A percentile compares a stretch with the other conserved stretches of the same genome.
Evolutionary conservation across 2,797 vertebrate genomes (phyloP).

Genomic region (Epinephelus coioides): DNA sequence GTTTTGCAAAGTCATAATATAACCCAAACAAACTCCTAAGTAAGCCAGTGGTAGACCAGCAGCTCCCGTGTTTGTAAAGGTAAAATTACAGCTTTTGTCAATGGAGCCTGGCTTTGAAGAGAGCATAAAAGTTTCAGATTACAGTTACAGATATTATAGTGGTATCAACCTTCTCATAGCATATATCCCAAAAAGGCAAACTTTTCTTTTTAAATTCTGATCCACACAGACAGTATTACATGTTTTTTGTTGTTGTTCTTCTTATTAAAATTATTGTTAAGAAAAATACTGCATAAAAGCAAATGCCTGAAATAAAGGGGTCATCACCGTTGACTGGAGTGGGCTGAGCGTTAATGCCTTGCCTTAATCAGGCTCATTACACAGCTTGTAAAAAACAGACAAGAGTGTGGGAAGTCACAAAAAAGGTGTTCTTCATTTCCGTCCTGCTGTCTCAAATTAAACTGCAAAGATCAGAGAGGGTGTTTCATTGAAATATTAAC

Average conservation of each 20-base stretch:
- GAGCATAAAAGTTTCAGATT: too few species aligned
- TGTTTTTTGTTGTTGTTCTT: background rate
- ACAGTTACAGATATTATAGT: background rate
- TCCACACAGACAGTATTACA: background rate
- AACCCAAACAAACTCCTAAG: too few species aligned
- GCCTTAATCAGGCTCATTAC: slow-evolving; percentile 60
- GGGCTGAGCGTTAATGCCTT: slow-evolving; percentile 9
- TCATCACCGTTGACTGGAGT: background rate
- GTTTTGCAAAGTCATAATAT: too few species aligned
- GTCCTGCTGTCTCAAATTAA: slow-evolving; percentile 64
- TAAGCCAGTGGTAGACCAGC: too few species aligned
- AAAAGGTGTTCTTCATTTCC: slow-evolving; percentile 81
- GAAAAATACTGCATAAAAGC: background rate
- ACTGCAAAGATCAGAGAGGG: slow-evolving; percentile 75
- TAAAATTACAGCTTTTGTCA: too few species aligned
- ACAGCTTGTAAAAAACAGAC: slow-evolving; percentile 73
- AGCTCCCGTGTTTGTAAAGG: too few species aligned
- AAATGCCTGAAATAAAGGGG: background rate
- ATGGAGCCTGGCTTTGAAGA: too few species aligned
- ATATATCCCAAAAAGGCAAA: too few species aligned
- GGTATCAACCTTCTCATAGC: background rate
- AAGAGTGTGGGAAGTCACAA: slow-evolving; percentile 74
- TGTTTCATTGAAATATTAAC: slow-evolving; percentile 78
- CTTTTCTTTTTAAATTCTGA: background rate
- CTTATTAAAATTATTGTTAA: background rate